Conservation (phyloP, 2,113 vertebrate species). For the Raphicerus campestris region DNA sequence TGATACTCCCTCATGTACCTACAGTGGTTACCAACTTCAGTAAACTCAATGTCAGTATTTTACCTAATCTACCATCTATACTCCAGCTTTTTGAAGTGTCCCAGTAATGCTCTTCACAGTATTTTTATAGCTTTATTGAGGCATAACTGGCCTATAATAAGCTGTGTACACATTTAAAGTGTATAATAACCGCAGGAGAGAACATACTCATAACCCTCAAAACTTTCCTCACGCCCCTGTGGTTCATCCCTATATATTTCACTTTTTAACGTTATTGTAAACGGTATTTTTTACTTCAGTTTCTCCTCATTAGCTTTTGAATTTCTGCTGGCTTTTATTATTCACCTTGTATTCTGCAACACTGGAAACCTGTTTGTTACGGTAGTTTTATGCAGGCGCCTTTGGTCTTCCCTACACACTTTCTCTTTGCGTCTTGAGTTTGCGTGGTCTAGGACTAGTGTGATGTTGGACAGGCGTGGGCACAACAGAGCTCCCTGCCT, state of each 20-base stretch:
- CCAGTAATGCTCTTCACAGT: neutral
- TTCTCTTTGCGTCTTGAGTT: neutral
- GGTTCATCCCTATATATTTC: neutral
- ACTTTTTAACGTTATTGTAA: neutral
- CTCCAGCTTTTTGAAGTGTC: neutral
- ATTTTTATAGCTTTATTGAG: neutral
- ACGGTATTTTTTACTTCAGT: neutral
- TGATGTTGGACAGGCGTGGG: neutral
- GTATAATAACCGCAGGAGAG: neutral
- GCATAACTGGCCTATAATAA: neutral
- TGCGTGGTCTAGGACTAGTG: too few species aligned
- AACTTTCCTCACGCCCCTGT: neutral
- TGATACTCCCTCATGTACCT: neutral
- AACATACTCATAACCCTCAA: neutral
- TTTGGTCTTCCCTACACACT: neutral
- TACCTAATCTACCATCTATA: neutral
- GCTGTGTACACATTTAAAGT: neutral
- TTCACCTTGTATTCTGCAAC: neutral
- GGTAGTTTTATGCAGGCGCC: neutral
- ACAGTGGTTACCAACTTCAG: neutral
- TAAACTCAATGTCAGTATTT: neutral
- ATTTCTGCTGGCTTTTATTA: neutral
- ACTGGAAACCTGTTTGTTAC: neutral
- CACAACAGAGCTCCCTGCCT: neutral
- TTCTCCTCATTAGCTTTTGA: neutral